Evolutionary conservation across 2,113 vertebrate species (phyloP).

Genomic region (Perca flavescens): DNA sequence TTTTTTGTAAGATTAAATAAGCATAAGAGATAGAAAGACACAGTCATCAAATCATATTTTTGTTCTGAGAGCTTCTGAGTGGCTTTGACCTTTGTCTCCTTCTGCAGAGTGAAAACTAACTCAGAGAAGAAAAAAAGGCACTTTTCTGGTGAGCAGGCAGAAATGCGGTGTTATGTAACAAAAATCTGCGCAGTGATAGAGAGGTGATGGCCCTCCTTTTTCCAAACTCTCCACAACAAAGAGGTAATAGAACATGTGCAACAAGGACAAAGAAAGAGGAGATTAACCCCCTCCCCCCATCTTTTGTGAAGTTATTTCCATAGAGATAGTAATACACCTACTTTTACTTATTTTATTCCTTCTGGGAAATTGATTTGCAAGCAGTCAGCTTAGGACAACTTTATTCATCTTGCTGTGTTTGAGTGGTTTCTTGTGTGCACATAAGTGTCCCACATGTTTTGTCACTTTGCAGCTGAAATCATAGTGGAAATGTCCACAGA

Average conservation of each 20-base stretch:
- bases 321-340: not conserved
- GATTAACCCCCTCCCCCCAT: not conserved
- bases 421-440: not conserved
- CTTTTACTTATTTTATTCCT: constrained; percentile 7
- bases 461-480: constrained; percentile 30
- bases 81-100: constrained; percentile 42
- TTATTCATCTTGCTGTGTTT: constrained; percentile 33
- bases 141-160: constrained; percentile 30
- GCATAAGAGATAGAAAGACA: not conserved
- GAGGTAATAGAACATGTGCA: not conserved
- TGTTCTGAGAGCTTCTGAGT: constrained; percentile 20
- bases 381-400: not conserved
- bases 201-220: not conserved
- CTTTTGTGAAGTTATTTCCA: constrained; percentile 18
- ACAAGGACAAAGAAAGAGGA: not conserved
- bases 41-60: constrained; percentile 21
- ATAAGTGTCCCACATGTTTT: constrained; percentile 18
- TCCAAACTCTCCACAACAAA: not conserved
- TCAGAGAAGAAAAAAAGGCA: constrained; percentile 28
- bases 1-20: constrained; percentile 3
- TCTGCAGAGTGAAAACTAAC: constrained; percentile 43
- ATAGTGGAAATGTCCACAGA: constrained; percentile 47
- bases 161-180: constrained; percentile 32
- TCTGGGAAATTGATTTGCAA: constrained; percentile 23
- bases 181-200: constrained; percentile 8